Evolutionary conservation across 1,140 invertebrate genomes (phyloP).

Genomic region (Cheumatopsyche charites): DNA sequence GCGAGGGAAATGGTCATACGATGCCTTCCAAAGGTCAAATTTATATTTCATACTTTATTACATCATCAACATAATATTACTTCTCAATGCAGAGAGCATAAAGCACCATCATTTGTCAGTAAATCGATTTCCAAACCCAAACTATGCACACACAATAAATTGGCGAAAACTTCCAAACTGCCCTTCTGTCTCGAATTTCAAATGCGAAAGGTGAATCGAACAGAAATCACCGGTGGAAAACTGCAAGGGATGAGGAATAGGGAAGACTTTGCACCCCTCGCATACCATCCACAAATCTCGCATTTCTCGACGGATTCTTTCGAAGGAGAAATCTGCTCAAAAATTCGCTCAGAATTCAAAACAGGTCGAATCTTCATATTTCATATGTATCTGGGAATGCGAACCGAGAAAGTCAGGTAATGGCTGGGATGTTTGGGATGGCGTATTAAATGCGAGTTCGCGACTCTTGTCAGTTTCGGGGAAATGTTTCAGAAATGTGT

Average conservation of each 20-base stretch:
- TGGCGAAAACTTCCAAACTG: background rate
- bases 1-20: conserved; percentile 24
- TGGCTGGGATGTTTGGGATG: conserved; percentile 32
- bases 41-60: conserved; percentile 47
- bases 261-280: conserved; percentile 23
- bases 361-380: conserved; percentile 49
- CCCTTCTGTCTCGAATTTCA: background rate
- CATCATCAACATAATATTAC: conserved; percentile 47
- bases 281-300: conserved; percentile 48
- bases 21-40: conserved; percentile 30
- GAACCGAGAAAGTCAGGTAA: conserved; percentile 32
- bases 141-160: background rate
- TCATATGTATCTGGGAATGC: conserved; percentile 39
- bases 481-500: background rate
- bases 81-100: conserved; percentile 42
- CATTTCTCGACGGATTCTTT: conserved; percentile 47
- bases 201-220: too few species aligned
- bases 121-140: conserved; percentile 42
- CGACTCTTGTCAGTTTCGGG: conserved; percentile 13
- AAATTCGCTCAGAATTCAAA: conserved; percentile 49
- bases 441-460: conserved; percentile 35
- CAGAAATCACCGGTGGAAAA: conserved; percentile 17
- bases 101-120: conserved; percentile 45
- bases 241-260: conserved; percentile 1
- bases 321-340: conserved; percentile 47